Conservation (phyloP, 2,888 invertebrate genomes). For the Mythimna loreyi region DNA sequence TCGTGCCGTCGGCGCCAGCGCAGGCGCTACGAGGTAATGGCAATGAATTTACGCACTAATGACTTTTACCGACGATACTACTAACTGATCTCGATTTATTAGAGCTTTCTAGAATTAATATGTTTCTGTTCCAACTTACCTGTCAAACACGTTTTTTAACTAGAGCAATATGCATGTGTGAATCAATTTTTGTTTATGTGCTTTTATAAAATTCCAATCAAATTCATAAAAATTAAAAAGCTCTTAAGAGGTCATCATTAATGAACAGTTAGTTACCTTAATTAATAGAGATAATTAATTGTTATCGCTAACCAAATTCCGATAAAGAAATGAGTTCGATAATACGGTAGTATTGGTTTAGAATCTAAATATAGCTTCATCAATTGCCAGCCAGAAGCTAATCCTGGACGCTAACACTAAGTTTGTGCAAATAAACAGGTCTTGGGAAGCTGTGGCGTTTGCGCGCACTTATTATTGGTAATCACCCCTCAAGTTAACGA, state of each 20-base stretch:
- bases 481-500: conserved; percentile 75
- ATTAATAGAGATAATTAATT: conserved; percentile 39
- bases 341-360: conserved; percentile 40
- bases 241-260: conserved; percentile 14
- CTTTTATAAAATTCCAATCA: conserved; percentile 26
- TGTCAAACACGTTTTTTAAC: conserved; percentile 42
- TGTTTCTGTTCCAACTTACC: conserved; percentile 22
- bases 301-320: conserved; percentile 14
- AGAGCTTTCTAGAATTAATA: conserved; percentile 53
- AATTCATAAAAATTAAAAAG: conserved; percentile 13
- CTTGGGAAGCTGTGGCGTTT: conserved; percentile 45
- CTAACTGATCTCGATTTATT: conserved; percentile 65
- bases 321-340: conserved; percentile 37
- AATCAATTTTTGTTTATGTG: conserved; percentile 17
- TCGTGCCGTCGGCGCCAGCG: conserved; percentile 60
- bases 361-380: conserved; percentile 61
- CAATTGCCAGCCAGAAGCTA: conserved; percentile 55
- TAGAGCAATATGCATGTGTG: conserved; percentile 36
- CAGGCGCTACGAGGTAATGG: conserved; percentile 70
- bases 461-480: conserved; percentile 69
- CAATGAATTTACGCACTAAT: conserved; percentile 74
- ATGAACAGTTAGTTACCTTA: conserved; percentile 39
- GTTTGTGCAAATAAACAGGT: conserved; percentile 63
- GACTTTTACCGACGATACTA: conserved; percentile 65
- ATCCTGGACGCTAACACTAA: conserved; percentile 52